Base-by-base conservation (phyloP, 2,113 vertebrate species). In the Sinocyclocheilus anshuiensis region DNA sequence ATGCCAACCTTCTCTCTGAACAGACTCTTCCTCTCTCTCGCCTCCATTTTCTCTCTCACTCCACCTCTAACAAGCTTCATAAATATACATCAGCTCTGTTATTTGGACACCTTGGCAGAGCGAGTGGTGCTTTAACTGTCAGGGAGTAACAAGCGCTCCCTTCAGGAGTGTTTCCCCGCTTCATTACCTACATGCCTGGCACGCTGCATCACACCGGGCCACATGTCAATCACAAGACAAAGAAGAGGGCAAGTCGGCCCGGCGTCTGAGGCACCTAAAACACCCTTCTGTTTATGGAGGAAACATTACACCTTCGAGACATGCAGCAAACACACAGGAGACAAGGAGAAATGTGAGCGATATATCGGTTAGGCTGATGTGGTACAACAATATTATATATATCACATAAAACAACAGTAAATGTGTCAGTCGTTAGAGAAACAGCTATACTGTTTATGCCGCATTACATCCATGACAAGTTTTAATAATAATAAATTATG, bases 11-110 rank as follows among this genome's bases (percentile, higher is more conserved):
- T 29, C 36, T 84, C 55, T 84, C 72, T 5, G 61, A 42, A 71
- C 71, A 63, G 33, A 69, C 77, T 48, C 48, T 29, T 26, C 26
- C 18, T 69, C 81, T 22, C 83, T 48, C 53, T 55, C 15, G 16
- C 13, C 69, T 45, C 74, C 22, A 36, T 59, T 61, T 50, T 61
- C 48, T 84, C 72, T 59, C 63, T 77, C 22, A n/a, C 75, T 50
- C 79, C 11, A 65, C 61, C 84, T 80, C 79, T 88, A 88, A 87
- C 89, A 88, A 89, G 88, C 88, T 89, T 89, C 88, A 89, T 89
- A 87, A 89, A 89, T 89, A 89, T 89, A 89, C 88, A 89, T 89
- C 84, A 86, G 88, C 86, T 87, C 65, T 69, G 59, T 72, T 84
- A 72, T 82, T 69, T 77, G 84, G 88, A 89, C 84, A 86, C 86